A percentile compares a stretch with the other conserved stretches of the same genome.
These are phyloP conservation scores for Theonella swinhoei DNA, from an alignment of 37 sponge, comb jelly and placozoan species.

Conservation along the genomic window DNA sequence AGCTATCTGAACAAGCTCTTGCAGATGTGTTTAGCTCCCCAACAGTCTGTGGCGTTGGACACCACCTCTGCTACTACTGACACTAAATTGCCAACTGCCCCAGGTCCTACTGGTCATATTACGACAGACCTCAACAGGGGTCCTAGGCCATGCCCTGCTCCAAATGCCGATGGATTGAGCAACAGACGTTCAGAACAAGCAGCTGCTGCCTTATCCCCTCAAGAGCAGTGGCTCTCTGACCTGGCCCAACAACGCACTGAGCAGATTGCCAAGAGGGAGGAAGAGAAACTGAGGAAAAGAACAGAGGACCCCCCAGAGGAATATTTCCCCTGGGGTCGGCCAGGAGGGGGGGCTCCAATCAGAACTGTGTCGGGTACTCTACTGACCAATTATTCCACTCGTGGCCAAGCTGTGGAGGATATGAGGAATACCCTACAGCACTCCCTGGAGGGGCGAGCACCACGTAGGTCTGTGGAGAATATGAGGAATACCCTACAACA, in stretches of 20 bases:
- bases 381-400: constrained; percentile 12
- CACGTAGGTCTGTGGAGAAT: neutral
- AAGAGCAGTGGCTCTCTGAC: neutral
- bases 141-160: no score
- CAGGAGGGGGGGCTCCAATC: constrained; percentile 56
- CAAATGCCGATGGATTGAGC: neutral
- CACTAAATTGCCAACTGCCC: neutral
- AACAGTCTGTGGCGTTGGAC: neutral
- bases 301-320: constrained; percentile 6
- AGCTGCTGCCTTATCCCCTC: no score
- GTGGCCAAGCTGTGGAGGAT: neutral
- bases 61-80: neutral
- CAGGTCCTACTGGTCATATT: neutral
- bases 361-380: constrained; percentile 33
- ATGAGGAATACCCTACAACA: neutral
- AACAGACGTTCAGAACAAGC: no score
- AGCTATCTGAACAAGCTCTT: constrained; percentile 40
- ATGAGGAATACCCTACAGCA: neutral
- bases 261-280: neutral
- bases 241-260: neutral
- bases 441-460: no score
- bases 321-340: constrained; percentile 57
- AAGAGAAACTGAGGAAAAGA: neutral
- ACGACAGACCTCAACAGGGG: no score
- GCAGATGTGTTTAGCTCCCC: neutral